phyloP scores from a whole-genome alignment of 92 coral and sea anemone species.

The Porites evermanni region DNA sequence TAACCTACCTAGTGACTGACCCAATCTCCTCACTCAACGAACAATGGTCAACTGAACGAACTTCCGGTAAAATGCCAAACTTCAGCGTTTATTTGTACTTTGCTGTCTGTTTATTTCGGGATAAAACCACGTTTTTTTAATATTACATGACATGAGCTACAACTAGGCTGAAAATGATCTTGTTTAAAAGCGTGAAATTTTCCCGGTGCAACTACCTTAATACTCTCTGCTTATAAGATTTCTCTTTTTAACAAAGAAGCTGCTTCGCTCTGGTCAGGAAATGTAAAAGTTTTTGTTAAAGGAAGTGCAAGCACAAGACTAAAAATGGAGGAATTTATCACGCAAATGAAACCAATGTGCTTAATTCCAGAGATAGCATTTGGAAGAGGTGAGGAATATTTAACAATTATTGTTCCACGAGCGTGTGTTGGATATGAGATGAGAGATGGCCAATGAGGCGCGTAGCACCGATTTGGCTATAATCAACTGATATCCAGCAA shows the following conservation, averaged over 20 bases:
- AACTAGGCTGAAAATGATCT: not conserved
- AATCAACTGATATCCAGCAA: no score
- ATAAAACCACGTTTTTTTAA: not conserved
- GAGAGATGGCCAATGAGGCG: no score
- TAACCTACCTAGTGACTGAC: constrained; percentile 2
- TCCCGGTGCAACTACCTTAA: no score
- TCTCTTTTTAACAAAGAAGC: constrained; percentile 19
- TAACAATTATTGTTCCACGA: no score
- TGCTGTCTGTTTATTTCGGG: not conserved
- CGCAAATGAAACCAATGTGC: constrained; percentile 35
- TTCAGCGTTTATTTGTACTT: not conserved
- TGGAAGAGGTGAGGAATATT: constrained; percentile 14
- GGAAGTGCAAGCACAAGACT: constrained; percentile 22
- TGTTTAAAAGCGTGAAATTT: not conserved
- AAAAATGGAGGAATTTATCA: constrained; percentile 48
- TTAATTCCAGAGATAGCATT: constrained; percentile 36
- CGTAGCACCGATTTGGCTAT: no score
- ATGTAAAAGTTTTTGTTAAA: constrained; percentile 46
- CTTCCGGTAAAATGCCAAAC: constrained; percentile 22
- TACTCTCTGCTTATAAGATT: not conserved
- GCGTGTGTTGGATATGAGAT: no score
- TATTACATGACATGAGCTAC: not conserved
- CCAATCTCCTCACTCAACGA: not conserved
- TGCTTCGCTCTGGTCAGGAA: constrained; percentile 49
- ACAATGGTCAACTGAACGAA: not conserved